A percentile compares a stretch with the other conserved stretches of the same genome.
Conservation (phyloP, 2,113 vertebrate species). For the Protomyctophum bolini region DNA sequence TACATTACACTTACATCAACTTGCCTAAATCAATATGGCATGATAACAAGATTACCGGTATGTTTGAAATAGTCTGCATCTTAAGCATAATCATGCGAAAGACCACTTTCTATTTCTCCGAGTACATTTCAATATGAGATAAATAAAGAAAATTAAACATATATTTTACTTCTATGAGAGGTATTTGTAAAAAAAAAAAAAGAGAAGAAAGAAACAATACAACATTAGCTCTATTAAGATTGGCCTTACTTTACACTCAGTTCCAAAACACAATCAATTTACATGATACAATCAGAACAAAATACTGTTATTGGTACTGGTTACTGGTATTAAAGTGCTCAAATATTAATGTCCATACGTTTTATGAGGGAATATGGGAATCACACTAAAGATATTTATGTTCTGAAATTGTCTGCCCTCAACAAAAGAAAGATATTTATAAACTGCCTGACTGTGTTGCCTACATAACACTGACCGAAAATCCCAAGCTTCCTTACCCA, state of each 20-base stretch:
- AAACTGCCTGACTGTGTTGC: slow-evolving; percentile 6
- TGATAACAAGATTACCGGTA: slow-evolving; percentile 22
- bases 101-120: slow-evolving; percentile 41
- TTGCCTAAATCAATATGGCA: slow-evolving; percentile 39
- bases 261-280: slow-evolving; percentile 69
- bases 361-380: slow-evolving; percentile 5
- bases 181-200: slow-evolving; percentile 57
- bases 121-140: slow-evolving; percentile 61
- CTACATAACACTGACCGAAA: background rate
- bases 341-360: slow-evolving; percentile 54
- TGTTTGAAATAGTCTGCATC: slow-evolving; percentile 35
- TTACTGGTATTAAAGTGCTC: slow-evolving; percentile 69
- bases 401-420: slow-evolving; percentile 1
- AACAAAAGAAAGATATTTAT: slow-evolving; percentile 4
- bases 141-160: slow-evolving; percentile 61
- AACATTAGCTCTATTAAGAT: slow-evolving; percentile 65
- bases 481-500: background rate
- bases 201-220: slow-evolving; percentile 9
- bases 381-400: background rate
- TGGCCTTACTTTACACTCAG: slow-evolving; percentile 57
- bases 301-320: slow-evolving; percentile 37
- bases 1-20: slow-evolving; percentile 58
- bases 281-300: slow-evolving; percentile 69
- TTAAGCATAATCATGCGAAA: slow-evolving; percentile 37
- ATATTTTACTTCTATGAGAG: slow-evolving; percentile 59